Percentiles rank a stretch among this genome's conserved stretches.
Conservation (phyloP, 2,113 vertebrate species). For the Girardinichthys multiradiatus region DNA sequence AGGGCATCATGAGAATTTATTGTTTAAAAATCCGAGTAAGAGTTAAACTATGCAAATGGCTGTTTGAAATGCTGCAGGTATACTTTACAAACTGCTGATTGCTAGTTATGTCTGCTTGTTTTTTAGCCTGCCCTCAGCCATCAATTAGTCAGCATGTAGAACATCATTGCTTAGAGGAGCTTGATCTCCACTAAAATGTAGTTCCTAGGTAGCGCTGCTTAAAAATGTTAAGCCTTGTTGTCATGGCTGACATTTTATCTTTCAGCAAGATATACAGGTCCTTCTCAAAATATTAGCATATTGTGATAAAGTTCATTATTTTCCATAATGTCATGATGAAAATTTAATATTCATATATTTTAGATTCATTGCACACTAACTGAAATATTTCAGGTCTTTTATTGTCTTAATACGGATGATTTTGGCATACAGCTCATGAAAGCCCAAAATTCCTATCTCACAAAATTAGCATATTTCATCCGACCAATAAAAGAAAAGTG, state of each 20-base stretch:
- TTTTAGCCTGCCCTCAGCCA: slow-evolving; percentile 17
- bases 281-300: too few relatives aligned
- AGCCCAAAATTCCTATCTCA: too few relatives aligned
- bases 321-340: too few relatives aligned
- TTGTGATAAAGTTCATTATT: too few relatives aligned
- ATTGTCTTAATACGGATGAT: too few relatives aligned
- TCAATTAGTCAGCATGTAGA: slow-evolving; percentile 25
- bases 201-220: slow-evolving; percentile 15
- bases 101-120: slow-evolving; percentile 6
- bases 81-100: neutral
- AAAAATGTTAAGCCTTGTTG: slow-evolving; percentile 22
- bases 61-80: neutral
- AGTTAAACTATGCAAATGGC: neutral
- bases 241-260: slow-evolving; percentile 59
- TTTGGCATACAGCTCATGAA: too few relatives aligned
- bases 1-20: neutral
- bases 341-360: too few relatives aligned
- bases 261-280: slow-evolving; percentile 48
- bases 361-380: too few relatives aligned
- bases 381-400: too few relatives aligned
- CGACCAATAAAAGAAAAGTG: too few relatives aligned
- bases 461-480: too few relatives aligned
- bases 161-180: slow-evolving; percentile 18
- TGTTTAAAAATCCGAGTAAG: neutral
- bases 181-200: slow-evolving; percentile 23